Base-by-base conservation (phyloP, 2,797 vertebrate genomes). In the Thunnus albacares region DNA sequence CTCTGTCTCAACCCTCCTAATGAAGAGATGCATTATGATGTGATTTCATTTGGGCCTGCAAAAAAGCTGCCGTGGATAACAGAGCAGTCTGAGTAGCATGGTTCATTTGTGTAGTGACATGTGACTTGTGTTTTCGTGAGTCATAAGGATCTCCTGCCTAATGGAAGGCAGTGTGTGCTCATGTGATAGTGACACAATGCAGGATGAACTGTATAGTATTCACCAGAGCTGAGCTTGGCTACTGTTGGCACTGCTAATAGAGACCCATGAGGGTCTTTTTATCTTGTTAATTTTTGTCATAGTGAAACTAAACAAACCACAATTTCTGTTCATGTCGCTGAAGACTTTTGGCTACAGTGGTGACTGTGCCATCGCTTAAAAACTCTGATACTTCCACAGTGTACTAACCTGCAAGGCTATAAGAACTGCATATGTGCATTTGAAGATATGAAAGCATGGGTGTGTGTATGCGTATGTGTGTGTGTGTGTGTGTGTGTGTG, bases 91-190 rank as follows among this genome's bases (percentile, higher is more conserved):
- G 92, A 93, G 93, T 90, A 90, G 92, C 91, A 87, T 92, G 90
- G 92, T 90, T 93, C 90, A 86, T 93, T 94, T 94, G 94, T 94
- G 90, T 94, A 93, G 92, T 94, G 89, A 94, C 94, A 95, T 95
- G 94, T 95, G 94, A 94, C 94, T 94, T 92, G 92, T 94, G 93
- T 95, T 94, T 95, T 94, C 71, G 92, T 95, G 93, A 95, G 92
- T 94, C 94, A 94, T 94, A 94, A 94, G 93, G 91, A 93, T 93
- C 93, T 93, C 92, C 93, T 94, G 89, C 91, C 90, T 95, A 94
- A 95, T 95, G 90, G 93, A 91, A 93, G 90, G 93, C 94, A 91
- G 94, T 90, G 93, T 94, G 94, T 89, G 87, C 93, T 94, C 94
- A 94, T 94, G 94, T 95, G 94, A 95, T 82, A 60, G 89, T 94